These are phyloP conservation scores for Benitochromis conjunctus DNA, from an alignment of 2,113 vertebrate species.

Conservation along the genomic window DNA sequence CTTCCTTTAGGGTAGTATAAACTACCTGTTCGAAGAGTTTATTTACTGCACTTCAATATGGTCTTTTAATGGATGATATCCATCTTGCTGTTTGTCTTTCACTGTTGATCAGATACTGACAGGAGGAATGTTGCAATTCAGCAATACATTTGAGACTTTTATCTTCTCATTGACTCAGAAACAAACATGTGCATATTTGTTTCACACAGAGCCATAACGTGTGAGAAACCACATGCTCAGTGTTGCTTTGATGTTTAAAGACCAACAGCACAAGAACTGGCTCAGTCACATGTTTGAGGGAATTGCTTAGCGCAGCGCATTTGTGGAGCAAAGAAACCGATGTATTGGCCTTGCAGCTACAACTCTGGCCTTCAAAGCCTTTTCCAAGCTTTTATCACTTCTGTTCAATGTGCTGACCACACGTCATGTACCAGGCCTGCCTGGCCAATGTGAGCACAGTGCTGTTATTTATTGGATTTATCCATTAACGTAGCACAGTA, in stretches of 20 bases:
- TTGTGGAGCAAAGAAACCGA: background rate
- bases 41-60: background rate
- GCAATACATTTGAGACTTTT: background rate
- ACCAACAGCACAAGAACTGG: background rate
- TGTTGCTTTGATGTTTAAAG: background rate
- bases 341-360: background rate
- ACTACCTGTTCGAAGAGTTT: background rate
- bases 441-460: background rate
- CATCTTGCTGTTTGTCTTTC: background rate
- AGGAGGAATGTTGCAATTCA: background rate
- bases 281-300: background rate
- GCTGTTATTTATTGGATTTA: background rate
- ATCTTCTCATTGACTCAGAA: background rate
- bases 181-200: background rate
- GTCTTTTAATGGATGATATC: background rate
- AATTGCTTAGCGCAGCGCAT: background rate
- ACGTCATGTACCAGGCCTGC: background rate
- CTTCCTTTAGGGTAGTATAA: background rate
- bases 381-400: background rate
- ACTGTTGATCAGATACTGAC: background rate
- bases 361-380: slow-evolving; percentile 20
- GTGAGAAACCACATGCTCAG: background rate
- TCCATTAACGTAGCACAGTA: background rate
- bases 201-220: background rate
- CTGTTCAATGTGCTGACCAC: background rate